These are phyloP conservation scores for Anolis sagrei DNA, from an alignment of 2,113 vertebrate species.

Conservation along the genomic window DNA sequence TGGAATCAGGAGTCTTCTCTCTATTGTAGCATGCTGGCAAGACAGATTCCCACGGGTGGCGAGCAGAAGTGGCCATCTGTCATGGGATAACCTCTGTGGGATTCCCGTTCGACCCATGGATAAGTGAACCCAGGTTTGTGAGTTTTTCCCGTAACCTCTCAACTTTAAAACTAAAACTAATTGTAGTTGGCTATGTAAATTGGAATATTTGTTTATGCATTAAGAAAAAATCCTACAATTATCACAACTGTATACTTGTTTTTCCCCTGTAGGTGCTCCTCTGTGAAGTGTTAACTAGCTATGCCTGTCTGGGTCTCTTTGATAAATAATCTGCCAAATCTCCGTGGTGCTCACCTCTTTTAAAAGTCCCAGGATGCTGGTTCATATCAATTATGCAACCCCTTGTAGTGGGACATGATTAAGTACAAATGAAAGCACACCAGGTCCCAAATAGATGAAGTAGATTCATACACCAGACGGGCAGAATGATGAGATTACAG, in stretches of 20 bases:
- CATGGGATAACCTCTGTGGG: too few relatives aligned
- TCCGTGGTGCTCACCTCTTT: not conserved
- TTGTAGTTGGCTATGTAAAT: not conserved
- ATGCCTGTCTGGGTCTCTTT: not conserved
- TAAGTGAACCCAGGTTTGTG: too few relatives aligned
- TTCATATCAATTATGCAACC: conserved; percentile 21
- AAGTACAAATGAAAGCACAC: conserved; percentile 9
- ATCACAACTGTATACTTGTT: not conserved
- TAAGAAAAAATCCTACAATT: too few relatives aligned
- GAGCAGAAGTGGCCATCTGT: too few relatives aligned
- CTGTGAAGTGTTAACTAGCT: not conserved
- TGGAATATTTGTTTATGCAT: not conserved
- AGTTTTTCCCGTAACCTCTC: too few relatives aligned
- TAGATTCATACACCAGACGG: conserved; percentile 13
- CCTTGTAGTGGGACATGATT: conserved; percentile 20
- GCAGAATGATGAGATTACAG: conserved; percentile 1
- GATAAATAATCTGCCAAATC: conserved; percentile 16
- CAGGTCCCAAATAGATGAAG: not conserved
- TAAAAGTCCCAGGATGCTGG: not conserved
- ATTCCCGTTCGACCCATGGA: too few relatives aligned
- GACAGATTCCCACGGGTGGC: too few relatives aligned
- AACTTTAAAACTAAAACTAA: not conserved
- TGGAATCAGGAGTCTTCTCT: too few relatives aligned
- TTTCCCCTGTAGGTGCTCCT: not conserved
- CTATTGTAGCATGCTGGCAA: too few relatives aligned